These are phyloP conservation scores for Chaetodon trifascialis DNA, from an alignment of 2,113 vertebrate species.

Conservation along the genomic window DNA sequence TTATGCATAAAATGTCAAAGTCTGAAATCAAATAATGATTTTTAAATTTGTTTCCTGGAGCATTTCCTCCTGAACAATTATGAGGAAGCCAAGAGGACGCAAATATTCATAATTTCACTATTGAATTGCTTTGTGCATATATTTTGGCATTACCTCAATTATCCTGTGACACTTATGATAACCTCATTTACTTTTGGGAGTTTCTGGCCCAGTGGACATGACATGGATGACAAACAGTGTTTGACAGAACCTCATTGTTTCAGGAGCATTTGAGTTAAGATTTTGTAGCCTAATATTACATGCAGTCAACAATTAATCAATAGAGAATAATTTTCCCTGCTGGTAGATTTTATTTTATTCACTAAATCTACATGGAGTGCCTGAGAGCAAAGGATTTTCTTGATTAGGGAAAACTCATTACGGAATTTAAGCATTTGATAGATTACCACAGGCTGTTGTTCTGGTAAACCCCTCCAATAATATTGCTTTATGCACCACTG, in stretches of 20 bases:
- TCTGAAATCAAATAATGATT: conserved; percentile 40
- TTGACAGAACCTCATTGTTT: conserved; percentile 36
- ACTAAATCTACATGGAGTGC: conserved; percentile 66
- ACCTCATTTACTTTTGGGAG: conserved; percentile 17
- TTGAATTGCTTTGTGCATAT: conserved; percentile 24
- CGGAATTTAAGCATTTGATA: conserved; percentile 81
- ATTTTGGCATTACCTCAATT: conserved; percentile 18
- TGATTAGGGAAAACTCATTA: conserved; percentile 82
- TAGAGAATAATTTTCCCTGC: conserved; percentile 67
- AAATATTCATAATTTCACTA: conserved; percentile 46
- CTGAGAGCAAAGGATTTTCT: conserved; percentile 74
- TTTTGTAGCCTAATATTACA: conserved; percentile 44
- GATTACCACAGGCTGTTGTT: conserved; percentile 82
- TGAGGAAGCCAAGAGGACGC: conserved; percentile 23
- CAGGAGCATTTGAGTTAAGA: conserved; percentile 7
- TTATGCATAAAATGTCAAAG: conserved; percentile 14
- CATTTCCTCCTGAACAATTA: conserved; percentile 44
- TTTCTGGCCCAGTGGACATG: conserved; percentile 25
- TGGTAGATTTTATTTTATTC: conserved; percentile 74
- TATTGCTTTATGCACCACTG: conserved; percentile 74
- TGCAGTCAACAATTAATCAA: conserved; percentile 65
- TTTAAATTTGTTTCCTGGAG: conserved; percentile 31
- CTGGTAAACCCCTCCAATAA: conserved; percentile 73
- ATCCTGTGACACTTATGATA: conserved; percentile 26
- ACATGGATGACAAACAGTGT: conserved; percentile 6